Evolutionary conservation across 2,888 invertebrate genomes (phyloP), one percentile per base, ranked within the genome.

Genomic region (Gymnosoma rotundatum): DNA sequence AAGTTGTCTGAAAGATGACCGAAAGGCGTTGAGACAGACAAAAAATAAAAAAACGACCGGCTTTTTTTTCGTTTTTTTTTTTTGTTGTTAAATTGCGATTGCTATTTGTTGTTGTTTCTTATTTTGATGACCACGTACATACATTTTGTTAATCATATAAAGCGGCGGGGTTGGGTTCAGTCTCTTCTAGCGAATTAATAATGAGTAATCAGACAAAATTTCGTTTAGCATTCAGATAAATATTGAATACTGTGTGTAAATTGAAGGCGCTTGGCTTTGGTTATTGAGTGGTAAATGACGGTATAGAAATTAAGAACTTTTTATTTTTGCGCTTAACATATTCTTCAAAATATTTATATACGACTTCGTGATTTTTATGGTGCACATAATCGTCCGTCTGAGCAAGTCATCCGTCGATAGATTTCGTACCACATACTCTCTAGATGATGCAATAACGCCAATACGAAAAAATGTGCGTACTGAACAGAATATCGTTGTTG

Each of bases 1-100:
- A 72, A 72, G 78, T 72, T 66, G 64, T 79, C 78, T 72, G 58
- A 72, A 72, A 78, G 58, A 72, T 72, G 64, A 79, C 78, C 64
- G 20, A 79, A 72, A 72, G 56, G 50, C 58, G 56, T 50, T 70
- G 32, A 50, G 36, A 64, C 64, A 64, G 21, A 64, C 63, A 70
- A 14, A 70, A 50, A 20, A 54, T 21, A 21, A 67, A 32, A 32
- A 72, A 64, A 10, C 32, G 54, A 72, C 48, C 78, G 72, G 58
- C 64, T 64, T 70, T 63, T 61, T 67, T 32, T 20, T 10, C 45
- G 9, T 60, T 20, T 32, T 45, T 64, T 54, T 45, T 64, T n/a
- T 45, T 32, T 54, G 12, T 2, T 25, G 25, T 25, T 32, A 50
- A 38, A 42, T 50, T 32, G 25, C 4, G 64, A 48, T 56, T 70